Base-by-base conservation (phyloP, 2,888 invertebrate species). In the Cabera pusaria region DNA sequence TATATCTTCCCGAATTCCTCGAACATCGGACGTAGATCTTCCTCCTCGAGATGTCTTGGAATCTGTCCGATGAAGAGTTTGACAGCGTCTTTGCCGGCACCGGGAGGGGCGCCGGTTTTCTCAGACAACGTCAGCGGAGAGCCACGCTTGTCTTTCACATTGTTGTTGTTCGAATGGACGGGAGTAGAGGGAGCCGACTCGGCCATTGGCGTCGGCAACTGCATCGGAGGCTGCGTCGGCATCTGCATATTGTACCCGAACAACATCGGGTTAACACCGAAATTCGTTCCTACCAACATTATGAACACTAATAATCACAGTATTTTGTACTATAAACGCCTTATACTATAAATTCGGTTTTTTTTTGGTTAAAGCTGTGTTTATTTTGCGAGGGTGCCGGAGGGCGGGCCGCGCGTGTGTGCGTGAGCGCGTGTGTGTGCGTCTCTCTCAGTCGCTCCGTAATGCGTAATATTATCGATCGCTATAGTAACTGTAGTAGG, bases 31-130 rank as follows among this genome's bases (percentile, higher is more conserved):
- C 96, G 90, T 12, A 97, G 90, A 66, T 97, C 95, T 38, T 94
- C 94, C 72, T 97, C 97, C 69, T 96, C 96, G 40, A 97, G 83
- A 73, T 96, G 96, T 38, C 97, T 89, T 9, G 97, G 97, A 56
- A 98, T 98, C 84, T 98, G 97, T 7, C 97, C 97, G 35, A 98
- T 95, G 82, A 97, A 97, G 41, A 97, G 91, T 81, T 97, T 97
- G 52, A 97, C 91, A 34, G 92, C 92, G 49, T 90, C 91, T 49
- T 89, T 89, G 22, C 88, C 78, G 39, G 90, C 78, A 33, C 84
- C 79, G 2, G 86, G 86, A 0, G 88, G 88, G n/a, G 90, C 72
- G 20, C 83, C 76, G 27, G 86, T 75, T 3, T 75, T 64, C 61
- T 86, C 87, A 3, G 90, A 85, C 6, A 84, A 82, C 11, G 86